phyloP scores from a whole-genome alignment of 1,140 invertebrate species.

The Argopecten irradians region DNA sequence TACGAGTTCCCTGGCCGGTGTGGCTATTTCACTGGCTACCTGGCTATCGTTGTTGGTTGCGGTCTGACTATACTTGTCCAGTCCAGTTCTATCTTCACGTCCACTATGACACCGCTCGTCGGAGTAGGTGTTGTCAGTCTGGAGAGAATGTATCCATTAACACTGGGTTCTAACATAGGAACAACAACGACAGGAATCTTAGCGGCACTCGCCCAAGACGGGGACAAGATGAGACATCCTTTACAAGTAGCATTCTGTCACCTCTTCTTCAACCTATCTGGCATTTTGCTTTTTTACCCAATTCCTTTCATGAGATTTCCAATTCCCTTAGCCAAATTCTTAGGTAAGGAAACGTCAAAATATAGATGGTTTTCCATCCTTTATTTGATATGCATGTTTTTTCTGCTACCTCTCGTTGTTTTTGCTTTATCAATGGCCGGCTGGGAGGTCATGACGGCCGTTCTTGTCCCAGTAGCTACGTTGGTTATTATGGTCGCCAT shows the following conservation, averaged over 20 bases:
- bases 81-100: conserved; percentile 83
- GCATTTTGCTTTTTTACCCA: conserved; percentile 81
- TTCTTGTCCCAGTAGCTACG: conserved; percentile 58
- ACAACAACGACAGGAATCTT: conserved; percentile 81
- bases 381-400: conserved; percentile 80
- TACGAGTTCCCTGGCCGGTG: conserved; percentile 78
- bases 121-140: conserved; percentile 81
- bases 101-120: conserved; percentile 82
- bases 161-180: conserved; percentile 82
- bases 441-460: conserved; percentile 61
- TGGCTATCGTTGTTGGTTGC: conserved; percentile 80
- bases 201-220: conserved; percentile 78
- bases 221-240: conserved; percentile 72
- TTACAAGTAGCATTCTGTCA: conserved; percentile 81
- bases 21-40: conserved; percentile 78
- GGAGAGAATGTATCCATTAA: conserved; percentile 81
- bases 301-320: conserved; percentile 80
- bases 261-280: conserved; percentile 73
- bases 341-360: conserved; percentile 79
- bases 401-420: conserved; percentile 78
- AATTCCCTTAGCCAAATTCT: conserved; percentile 78
- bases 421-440: conserved; percentile 77
- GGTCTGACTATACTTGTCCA: conserved; percentile 82
- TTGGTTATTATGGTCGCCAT: conserved; percentile 60
- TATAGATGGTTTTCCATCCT: conserved; percentile 81